A percentile compares a stretch with the other conserved stretches of the same genome.
Conservation (phyloP, 1,140 invertebrate genomes). For the Neuroterus valhalla region DNA sequence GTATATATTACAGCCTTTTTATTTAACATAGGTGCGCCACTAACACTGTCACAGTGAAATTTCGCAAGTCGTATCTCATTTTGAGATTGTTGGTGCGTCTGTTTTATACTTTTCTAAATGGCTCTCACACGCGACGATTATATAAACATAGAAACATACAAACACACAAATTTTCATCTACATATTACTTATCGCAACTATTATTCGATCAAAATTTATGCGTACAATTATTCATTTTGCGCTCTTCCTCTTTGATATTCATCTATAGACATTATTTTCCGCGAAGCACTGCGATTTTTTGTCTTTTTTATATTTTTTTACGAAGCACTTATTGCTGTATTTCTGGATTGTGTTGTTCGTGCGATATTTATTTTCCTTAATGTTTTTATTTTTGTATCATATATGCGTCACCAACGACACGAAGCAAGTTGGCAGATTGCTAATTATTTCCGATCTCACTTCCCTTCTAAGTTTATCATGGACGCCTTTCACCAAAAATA, state of each 20-base stretch:
- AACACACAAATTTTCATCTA: slow-evolving; percentile 60
- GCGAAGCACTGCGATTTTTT: slow-evolving; percentile 63
- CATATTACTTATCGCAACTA: slow-evolving; percentile 35
- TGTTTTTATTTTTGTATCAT: background rate
- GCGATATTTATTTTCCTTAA: background rate
- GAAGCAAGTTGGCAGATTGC: background rate
- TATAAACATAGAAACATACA: slow-evolving; percentile 72
- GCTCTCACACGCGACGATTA: slow-evolving; percentile 61
- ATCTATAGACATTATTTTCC: slow-evolving; percentile 35
- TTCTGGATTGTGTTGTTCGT: background rate
- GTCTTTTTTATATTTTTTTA: slow-evolving; percentile 52
- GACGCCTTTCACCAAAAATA: background rate
- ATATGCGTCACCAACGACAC: background rate
- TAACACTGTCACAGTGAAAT: slow-evolving; percentile 13
- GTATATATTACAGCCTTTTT: slow-evolving; percentile 28
- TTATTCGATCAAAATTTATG: slow-evolving; percentile 22
- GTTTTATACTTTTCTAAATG: slow-evolving; percentile 1
- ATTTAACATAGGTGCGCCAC: slow-evolving; percentile 1
- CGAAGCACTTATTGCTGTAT: slow-evolving; percentile 62
- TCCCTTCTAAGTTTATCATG: background rate
- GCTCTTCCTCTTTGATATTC: background rate
- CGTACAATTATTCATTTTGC: slow-evolving; percentile 34
- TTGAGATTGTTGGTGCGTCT: slow-evolving; percentile 52
- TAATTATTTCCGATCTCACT: background rate
- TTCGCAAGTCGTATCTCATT: slow-evolving; percentile 1